Conservation (phyloP, 1,140 invertebrate genomes). For the Drosophila mayri region DNA sequence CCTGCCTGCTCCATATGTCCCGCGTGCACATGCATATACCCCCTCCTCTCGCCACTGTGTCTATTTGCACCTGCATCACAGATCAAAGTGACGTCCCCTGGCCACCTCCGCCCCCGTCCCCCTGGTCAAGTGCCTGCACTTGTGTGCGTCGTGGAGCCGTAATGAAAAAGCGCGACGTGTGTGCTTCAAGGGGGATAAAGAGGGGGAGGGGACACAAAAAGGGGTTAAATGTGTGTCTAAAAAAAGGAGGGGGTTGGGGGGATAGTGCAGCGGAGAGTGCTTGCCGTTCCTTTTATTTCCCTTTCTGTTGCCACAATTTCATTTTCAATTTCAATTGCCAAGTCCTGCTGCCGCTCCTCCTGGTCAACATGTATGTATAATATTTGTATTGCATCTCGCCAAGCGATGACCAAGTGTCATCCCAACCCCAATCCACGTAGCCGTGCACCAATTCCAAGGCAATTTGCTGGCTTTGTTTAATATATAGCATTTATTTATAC, state of each 20-base stretch:
- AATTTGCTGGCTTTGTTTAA: slow-evolving; percentile 48
- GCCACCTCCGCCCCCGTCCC: background rate
- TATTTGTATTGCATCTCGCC: slow-evolving; percentile 53
- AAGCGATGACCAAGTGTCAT: slow-evolving; percentile 35
- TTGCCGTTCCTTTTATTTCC: slow-evolving; percentile 21
- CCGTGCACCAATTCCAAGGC: slow-evolving; percentile 17
- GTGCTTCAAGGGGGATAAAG: slow-evolving; percentile 15
- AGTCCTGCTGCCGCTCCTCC: slow-evolving; percentile 24
- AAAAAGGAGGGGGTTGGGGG: background rate
- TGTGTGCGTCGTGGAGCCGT: slow-evolving; percentile 61
- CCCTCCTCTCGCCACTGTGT: slow-evolving; percentile 22
- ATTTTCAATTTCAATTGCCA: slow-evolving; percentile 77
- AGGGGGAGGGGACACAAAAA: background rate
- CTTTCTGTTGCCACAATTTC: slow-evolving; percentile 59
- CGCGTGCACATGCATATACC: slow-evolving; percentile 6
- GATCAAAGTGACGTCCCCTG: slow-evolving; percentile 64
- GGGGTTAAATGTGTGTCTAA: slow-evolving; percentile 15
- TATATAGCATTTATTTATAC: slow-evolving; percentile 9
- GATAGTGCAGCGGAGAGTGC: slow-evolving; percentile 7
- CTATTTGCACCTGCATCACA: slow-evolving; percentile 61
- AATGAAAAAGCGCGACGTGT: slow-evolving; percentile 72
- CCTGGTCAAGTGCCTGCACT: slow-evolving; percentile 63
- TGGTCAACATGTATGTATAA: slow-evolving; percentile 51
- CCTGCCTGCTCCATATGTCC: background rate
- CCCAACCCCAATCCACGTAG: background rate